Base-by-base conservation (phyloP, 2,113 vertebrate species). In the Petromus typicus region DNA sequence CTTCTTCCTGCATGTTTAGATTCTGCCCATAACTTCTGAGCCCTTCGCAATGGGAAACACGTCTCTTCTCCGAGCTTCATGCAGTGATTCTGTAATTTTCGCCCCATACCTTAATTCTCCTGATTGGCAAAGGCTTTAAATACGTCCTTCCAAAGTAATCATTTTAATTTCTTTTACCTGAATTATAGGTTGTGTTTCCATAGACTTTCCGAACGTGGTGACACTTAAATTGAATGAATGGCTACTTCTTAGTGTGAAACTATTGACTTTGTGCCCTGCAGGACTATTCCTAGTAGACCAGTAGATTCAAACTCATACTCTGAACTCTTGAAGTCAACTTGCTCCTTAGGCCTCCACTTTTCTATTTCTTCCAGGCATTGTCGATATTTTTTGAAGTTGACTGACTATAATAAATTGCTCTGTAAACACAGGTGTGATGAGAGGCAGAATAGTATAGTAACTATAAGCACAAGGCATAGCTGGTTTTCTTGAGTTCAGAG, bases 341-440 rank as follows among this genome's bases (percentile, higher is more conserved):
- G 64, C 56, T 93, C 40, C 56, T 20, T 78, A 45, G 45, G 16
- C 2, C 25, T 48, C 86, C 69, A 56, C 59, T 63, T 57, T 3
- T 91, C 85, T 95, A 7, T 84, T 43, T 79, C 89, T 92, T 94
- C 30, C 32, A 86, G 83, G 45, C 76, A 34, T 17, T 45, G 40
- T 86, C 64, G 92, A 94, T 90, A 64, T 89, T 94, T 87, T 82
- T 83, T 86, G 57, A 71, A 88, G 86, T 34, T 57, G 78, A 93
- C 34, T 79, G 73, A n/a, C 40, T 85, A 56, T 89, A 95, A 63
- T 37, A 96, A 89, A 67, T 73, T 64, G 56, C 57, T 80, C 7
- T 82, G 11, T 91, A 89, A 96, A 95, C 87, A 94, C 14, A 82
- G 34, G 22, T 43, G 2, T 78, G 45, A 25, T 66, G 73, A 80